Conservation (phyloP, 1,140 invertebrate species). For the Pantala flavescens region DNA sequence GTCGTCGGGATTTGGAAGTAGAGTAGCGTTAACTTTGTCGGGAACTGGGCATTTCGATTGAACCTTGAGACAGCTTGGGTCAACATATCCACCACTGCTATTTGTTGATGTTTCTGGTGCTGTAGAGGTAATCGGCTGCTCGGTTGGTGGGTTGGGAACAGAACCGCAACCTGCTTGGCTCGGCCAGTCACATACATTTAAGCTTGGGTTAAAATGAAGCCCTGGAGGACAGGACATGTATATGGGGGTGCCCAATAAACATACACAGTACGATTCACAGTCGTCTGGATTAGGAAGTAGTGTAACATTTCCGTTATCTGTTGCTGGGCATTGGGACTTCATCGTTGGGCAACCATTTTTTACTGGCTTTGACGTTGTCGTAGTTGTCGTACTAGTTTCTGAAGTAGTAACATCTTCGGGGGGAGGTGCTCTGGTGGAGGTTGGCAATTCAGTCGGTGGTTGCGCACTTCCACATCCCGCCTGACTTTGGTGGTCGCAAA, state of each 20-base stretch:
- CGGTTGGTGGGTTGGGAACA: background rate
- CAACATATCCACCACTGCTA: background rate
- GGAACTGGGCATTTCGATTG: background rate
- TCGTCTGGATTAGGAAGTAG: constrained; percentile 23
- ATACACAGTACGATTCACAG: constrained; percentile 24
- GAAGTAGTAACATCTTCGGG: no score
- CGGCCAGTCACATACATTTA: constrained; percentile 25
- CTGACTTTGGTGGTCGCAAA: no score
- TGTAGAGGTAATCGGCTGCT: background rate
- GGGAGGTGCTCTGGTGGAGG: no score
- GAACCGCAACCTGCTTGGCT: constrained; percentile 13
- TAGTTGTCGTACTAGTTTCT: background rate
- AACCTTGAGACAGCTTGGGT: background rate
- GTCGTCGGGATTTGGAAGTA: constrained; percentile 25
- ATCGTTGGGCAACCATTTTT: background rate
- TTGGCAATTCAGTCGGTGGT: no score
- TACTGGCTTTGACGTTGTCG: background rate
- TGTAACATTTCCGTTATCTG: background rate
- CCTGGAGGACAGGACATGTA: constrained; percentile 17
- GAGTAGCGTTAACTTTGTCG: background rate
- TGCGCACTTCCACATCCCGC: no score
- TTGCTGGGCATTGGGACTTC: background rate
- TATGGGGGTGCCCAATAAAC: constrained; percentile 19
- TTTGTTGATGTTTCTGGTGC: background rate
- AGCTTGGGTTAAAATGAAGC: constrained; percentile 21